phyloP scores from a whole-genome alignment of 2,888 invertebrate species.

The Philereme vetulata region DNA sequence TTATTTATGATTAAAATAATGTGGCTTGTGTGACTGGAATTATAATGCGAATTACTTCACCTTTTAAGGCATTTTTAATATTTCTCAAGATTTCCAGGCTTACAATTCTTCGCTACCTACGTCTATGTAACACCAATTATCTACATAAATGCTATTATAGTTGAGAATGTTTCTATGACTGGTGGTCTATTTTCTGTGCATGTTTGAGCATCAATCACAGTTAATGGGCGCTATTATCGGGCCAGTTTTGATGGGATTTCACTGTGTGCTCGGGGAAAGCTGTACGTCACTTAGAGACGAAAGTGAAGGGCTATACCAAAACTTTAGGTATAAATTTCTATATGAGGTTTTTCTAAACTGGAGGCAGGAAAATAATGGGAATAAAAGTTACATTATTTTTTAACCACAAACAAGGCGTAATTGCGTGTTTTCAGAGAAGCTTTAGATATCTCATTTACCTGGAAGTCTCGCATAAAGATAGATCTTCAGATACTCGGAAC shows the following conservation, averaged over 20 bases:
- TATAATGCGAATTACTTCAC: constrained; percentile 24
- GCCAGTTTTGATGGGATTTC: too few species aligned
- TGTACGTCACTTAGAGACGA: too few species aligned
- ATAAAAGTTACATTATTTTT: constrained; percentile 12
- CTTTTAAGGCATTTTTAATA: constrained; percentile 24
- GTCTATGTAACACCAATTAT: constrained; percentile 13
- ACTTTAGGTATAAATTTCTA: too few species aligned
- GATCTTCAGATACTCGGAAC: constrained; percentile 23
- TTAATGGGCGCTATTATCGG: too few species aligned
- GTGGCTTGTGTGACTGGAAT: constrained; percentile 23
- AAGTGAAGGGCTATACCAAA: too few species aligned
- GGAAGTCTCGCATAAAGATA: constrained; percentile 21
- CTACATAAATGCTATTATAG: constrained; percentile 11
- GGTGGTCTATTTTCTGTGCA: constrained; percentile 2
- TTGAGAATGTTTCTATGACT: constrained; percentile 8
- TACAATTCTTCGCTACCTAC: constrained; percentile 14
- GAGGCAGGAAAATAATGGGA: constrained; percentile 18
- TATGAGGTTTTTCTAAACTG: too few species aligned
- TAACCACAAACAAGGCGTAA: constrained; percentile 10
- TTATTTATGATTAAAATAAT: constrained; percentile 36
- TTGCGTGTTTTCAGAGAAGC: constrained; percentile 19
- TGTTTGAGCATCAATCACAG: neutral
- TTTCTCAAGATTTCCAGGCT: constrained; percentile 18
- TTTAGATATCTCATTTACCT: constrained; percentile 26
- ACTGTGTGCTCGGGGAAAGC: too few species aligned